Evolutionary conservation across 2,888 invertebrate species (phyloP).

Genomic region (Habroteleia sp.): DNA sequence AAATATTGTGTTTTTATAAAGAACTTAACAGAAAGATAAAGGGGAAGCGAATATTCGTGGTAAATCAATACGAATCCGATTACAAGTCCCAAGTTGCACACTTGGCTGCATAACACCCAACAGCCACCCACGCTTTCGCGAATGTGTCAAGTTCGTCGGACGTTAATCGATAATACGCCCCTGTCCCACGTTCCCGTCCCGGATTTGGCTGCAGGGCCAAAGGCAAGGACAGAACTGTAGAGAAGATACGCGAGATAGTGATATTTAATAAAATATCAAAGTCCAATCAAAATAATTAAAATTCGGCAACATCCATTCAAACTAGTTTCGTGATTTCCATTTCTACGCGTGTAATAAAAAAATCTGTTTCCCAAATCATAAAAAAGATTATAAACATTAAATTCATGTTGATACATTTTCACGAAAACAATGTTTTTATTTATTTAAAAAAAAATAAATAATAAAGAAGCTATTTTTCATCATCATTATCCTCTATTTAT

Average conservation of each 20-base stretch:
- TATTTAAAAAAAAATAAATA: too few species aligned
- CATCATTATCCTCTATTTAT: too few species aligned
- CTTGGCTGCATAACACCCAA: slow-evolving; percentile 53
- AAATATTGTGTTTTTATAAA: slow-evolving; percentile 20
- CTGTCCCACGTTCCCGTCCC: slow-evolving; percentile 53
- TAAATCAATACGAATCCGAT: slow-evolving; percentile 53
- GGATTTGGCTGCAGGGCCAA: slow-evolving; percentile 59
- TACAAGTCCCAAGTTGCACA: slow-evolving; percentile 60
- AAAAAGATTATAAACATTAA: too few species aligned
- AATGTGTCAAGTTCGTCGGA: slow-evolving; percentile 69
- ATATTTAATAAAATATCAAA: too few species aligned
- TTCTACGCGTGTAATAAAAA: too few species aligned
- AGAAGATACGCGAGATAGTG: slow-evolving; percentile 27
- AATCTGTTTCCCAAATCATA: too few species aligned
- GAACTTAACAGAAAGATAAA: slow-evolving; percentile 30
- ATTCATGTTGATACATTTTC: too few species aligned
- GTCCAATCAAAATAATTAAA: too few species aligned
- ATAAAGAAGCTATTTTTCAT: too few species aligned
- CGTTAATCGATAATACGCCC: slow-evolving; percentile 68
- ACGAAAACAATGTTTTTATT: too few species aligned
- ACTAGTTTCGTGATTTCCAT: too few species aligned
- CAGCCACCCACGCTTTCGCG: slow-evolving; percentile 54
- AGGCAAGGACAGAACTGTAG: slow-evolving; percentile 46
- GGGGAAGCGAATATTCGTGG: slow-evolving; percentile 22
- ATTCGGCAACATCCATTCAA: too few species aligned